Percentiles rank a stretch among this genome's conserved stretches.
Conservation (phyloP, 1,140 invertebrate species). For the Drosophila mayri region DNA sequence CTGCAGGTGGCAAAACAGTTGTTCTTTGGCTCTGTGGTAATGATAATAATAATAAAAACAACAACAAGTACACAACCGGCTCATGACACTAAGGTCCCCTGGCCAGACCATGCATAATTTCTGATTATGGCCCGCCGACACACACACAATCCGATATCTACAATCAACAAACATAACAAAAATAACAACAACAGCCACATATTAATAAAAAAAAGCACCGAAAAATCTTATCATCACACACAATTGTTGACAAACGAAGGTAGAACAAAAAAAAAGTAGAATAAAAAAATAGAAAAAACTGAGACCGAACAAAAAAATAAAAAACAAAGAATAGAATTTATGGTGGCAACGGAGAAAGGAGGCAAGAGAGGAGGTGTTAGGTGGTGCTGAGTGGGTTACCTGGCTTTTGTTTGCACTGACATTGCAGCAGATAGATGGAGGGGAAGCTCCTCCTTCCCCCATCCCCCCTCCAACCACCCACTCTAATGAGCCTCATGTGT, state of each 20-base stretch:
- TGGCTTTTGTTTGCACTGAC: constrained; percentile 19
- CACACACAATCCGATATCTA: constrained; percentile 16
- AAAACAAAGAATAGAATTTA: constrained; percentile 19
- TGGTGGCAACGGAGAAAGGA: background rate
- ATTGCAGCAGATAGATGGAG: background rate
- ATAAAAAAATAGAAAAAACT: background rate
- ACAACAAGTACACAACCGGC: background rate
- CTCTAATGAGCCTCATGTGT: constrained; percentile 48
- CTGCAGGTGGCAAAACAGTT: constrained; percentile 24
- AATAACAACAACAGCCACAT: background rate
- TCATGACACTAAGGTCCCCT: background rate
- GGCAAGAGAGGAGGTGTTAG: background rate
- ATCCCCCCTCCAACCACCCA: background rate
- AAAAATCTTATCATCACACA: constrained; percentile 47
- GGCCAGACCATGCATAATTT: constrained; percentile 33
- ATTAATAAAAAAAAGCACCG: constrained; percentile 1
- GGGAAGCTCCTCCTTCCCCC: background rate
- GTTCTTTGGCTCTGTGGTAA: constrained; percentile 3
- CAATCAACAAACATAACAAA: constrained; percentile 25
- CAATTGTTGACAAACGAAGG: constrained; percentile 49
- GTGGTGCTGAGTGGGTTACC: constrained; percentile 8
- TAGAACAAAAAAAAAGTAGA: constrained; percentile 3
- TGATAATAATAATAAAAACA: constrained; percentile 20
- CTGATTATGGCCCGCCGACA: constrained; percentile 20
- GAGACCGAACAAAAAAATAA: background rate